Evolutionary conservation across 2,797 vertebrate species (phyloP), one percentile per base, ranked within the genome.

Genomic region (Betta splendens): DNA sequence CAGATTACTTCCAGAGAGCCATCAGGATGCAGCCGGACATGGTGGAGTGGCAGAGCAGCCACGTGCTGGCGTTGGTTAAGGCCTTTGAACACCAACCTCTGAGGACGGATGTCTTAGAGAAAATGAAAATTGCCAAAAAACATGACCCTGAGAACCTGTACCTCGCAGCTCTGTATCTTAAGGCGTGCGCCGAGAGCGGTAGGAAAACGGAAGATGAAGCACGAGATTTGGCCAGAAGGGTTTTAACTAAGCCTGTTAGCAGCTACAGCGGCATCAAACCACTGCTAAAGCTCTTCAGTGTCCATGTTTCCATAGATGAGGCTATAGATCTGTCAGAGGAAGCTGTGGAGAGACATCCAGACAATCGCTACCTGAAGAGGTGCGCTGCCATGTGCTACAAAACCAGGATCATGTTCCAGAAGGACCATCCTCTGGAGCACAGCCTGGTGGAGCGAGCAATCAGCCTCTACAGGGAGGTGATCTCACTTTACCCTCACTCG

Each of bases 261-360:
- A 74, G 67, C 62, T 85, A 85, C 70, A 85, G 79, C 7, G 88
- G 87, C 0, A 54, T 87, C 7, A 62, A 47, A 51, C 69, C 69
- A 0, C 3, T 90, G n/a, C 62, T 88, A 0, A 47, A 47, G 20
- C 22, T 85, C 0, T 89, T 78, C 60, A 65, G 46, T 8, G 13
- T 1, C 3, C 26, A 54, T 2, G 0, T 83, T 2, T 81, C 80
- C 1, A 33, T 53, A 10, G 61, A 80, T 22, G 87, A 86, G 39
- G 87, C 85, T 3, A 73, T 88, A 5, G 71, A 85, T 28, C 43
- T 88, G 48, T 85, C 79, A 23, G 79, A 84, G 2, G 77, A 75
- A 37, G 63, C 57, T 36, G 22, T 89, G 36, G 71, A 75, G 20
- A 80, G 75, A 51, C 71, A 87, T 28, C 85, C 85, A 7, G 60